Evolutionary conservation across 1,140 invertebrate genomes (phyloP).

Genomic region (Chelonus insularis): DNA sequence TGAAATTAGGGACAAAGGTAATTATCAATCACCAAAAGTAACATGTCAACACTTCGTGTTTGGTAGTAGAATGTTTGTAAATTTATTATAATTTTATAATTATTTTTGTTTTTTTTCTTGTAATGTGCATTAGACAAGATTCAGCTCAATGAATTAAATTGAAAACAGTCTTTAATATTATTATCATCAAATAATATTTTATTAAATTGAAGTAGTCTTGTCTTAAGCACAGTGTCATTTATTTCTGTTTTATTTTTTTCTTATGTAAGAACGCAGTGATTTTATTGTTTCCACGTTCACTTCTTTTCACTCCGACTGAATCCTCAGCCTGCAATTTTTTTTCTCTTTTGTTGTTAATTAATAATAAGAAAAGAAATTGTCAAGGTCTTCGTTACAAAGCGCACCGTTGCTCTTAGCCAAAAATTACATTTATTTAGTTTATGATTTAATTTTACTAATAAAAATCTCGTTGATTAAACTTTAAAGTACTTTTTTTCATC

Average conservation of each 20-base stretch:
- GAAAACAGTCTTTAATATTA: no score
- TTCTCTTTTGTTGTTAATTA: background rate
- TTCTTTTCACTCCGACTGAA: constrained; percentile 28
- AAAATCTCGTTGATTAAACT: constrained; percentile 1
- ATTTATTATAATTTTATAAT: constrained; percentile 23
- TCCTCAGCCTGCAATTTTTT: constrained; percentile 17
- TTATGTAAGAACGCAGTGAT: background rate
- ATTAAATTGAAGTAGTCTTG: no score
- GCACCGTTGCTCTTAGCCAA: constrained; percentile 58
- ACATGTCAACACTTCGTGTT: constrained; percentile 16
- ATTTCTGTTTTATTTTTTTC: constrained; percentile 12
- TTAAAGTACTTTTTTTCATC: no score
- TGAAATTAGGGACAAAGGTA: constrained; percentile 25
- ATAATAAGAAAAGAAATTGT: constrained; percentile 1
- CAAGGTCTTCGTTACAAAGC: constrained; percentile 32
- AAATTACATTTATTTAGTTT: constrained; percentile 60
- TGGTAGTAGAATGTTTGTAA: constrained; percentile 5
- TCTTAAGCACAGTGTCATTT: background rate
- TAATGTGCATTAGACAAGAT: background rate
- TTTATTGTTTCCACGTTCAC: constrained; percentile 16
- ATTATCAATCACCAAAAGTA: constrained; percentile 19
- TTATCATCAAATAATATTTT: no score
- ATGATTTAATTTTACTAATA: constrained; percentile 1
- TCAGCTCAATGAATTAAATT: background rate
- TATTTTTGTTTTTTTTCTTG: constrained; percentile 25